A percentile compares a stretch with the other conserved stretches of the same genome.
phyloP scores from a whole-genome alignment of 2,113 vertebrate genomes.

The Hepsetus odoe region DNA sequence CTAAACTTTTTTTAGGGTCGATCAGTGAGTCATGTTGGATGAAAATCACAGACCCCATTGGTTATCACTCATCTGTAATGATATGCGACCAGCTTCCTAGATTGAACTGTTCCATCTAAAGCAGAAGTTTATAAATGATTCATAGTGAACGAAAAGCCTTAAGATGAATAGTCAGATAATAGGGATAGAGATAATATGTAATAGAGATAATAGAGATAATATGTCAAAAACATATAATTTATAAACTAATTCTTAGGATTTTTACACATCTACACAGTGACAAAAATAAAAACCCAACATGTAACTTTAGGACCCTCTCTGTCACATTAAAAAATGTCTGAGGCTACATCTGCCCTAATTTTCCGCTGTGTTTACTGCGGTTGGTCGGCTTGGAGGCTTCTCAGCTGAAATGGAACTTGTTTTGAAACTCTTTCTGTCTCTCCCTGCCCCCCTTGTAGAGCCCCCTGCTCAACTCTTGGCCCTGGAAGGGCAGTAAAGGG shows the following conservation, averaged over 20 bases:
- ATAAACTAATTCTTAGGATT: neutral
- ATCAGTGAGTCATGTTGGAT: no score
- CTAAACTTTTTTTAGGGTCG: no score
- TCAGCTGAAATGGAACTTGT: slow-evolving; percentile 55
- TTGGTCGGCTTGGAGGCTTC: slow-evolving; percentile 39
- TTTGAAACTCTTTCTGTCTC: slow-evolving; percentile 51
- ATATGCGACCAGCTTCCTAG: no score
- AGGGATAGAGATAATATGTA: no score
- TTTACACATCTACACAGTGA: neutral
- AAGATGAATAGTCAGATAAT: neutral
- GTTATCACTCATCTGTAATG: no score
- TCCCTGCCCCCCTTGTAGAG: slow-evolving; percentile 12
- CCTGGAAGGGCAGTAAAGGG: slow-evolving; percentile 6
- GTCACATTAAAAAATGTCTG: neutral
- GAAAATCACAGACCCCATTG: no score
- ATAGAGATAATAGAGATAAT: neutral
- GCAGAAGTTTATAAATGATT: no score
- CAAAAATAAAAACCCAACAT: neutral
- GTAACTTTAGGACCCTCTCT: neutral
- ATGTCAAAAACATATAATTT: neutral
- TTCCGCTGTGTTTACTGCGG: slow-evolving; percentile 52
- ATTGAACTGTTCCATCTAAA: no score
- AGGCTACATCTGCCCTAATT: slow-evolving; percentile 29
- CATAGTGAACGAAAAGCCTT: no score
- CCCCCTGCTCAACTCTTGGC: slow-evolving; percentile 35